A percentile compares a stretch with the other conserved stretches of the same genome.
Evolutionary conservation across 2,113 vertebrate genomes (phyloP).

Genomic region (Fukomys damarensis): DNA sequence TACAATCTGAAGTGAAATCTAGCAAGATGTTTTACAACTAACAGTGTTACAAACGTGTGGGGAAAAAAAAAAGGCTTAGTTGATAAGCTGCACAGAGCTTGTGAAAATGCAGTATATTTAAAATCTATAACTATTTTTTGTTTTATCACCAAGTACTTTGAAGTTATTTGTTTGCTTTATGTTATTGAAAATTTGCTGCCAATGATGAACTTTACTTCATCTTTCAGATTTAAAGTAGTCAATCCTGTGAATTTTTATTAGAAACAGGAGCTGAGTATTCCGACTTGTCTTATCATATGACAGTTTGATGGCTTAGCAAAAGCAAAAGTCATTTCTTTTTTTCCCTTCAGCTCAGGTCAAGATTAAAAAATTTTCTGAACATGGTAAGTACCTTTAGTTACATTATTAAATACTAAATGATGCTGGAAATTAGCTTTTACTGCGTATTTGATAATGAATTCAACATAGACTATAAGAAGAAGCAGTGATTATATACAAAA

Average conservation of each 20-base stretch:
- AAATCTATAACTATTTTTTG: not conserved
- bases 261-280: not conserved
- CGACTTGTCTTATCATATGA: not conserved
- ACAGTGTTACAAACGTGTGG: not conserved
- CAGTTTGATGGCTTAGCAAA: not conserved
- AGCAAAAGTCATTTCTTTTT: not conserved
- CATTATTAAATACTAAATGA: not conserved
- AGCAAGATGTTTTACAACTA: not conserved
- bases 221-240: not conserved
- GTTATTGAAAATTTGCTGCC: not conserved
- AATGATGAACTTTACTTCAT: not conserved
- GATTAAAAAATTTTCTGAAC: not conserved
- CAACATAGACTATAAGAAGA: not conserved
- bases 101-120: not conserved
- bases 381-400: not conserved
- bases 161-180: not conserved
- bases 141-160: not conserved
- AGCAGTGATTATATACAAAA: not conserved
- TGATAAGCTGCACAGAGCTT: not conserved
- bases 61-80: not conserved
- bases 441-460: not conserved
- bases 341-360: not conserved
- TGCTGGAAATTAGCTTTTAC: not conserved
- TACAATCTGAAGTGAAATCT: not conserved
- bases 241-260: not conserved